Evolutionary conservation across 30 jellyfish, hydroid and myxozoan genomes (phyloP), one percentile per base, ranked within the genome.

Genomic region (Mastigias papua): DNA sequence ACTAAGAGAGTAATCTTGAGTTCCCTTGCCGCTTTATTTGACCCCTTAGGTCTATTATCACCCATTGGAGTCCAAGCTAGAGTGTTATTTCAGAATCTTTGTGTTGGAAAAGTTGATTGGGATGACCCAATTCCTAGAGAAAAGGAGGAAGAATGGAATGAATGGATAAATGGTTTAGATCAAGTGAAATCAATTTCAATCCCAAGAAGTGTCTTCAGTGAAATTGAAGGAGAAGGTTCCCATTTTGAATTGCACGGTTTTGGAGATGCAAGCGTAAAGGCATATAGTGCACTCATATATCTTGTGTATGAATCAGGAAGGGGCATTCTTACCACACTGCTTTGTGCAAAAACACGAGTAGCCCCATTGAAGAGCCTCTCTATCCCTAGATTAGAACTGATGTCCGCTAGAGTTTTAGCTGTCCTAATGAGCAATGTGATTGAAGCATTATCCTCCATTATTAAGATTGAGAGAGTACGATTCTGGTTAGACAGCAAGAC

Each of bases 251-350:
- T 86, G 28, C 89, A 86, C 48, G 95, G 95, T 26, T 86, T 86
- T 64, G 95, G 84, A 7, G 95, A 64, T 73, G 95, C 89, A 19
- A 86, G 94, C 72, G 11, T 11, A 33, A 71, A 84, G 48, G 93
- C 87, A 15, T 84, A 69, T 57, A 67, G 93, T 71, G 93, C 93
- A 50, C 49, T 34, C 33, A 64, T 84, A 1, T 84, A 69, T 50
- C 84, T 84, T 13, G 88, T 84, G 9, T 84, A 33, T 70, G 5
- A 69, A 29, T 42, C 87, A 1, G 29, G 48, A 32, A 26, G 70
- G 48, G 89, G 89, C 20, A 19, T 34, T 7, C 61, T 21, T 34
- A 48, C 86, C 1, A 84, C 8, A 17, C 33, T 84, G 60, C 37
- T 84, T 9, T 69, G 88, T 73, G 71, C 88, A 27, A 84, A 84